Base-by-base conservation (phyloP, 1,140 invertebrate species). In the Meloidogyne floridensis region DNA sequence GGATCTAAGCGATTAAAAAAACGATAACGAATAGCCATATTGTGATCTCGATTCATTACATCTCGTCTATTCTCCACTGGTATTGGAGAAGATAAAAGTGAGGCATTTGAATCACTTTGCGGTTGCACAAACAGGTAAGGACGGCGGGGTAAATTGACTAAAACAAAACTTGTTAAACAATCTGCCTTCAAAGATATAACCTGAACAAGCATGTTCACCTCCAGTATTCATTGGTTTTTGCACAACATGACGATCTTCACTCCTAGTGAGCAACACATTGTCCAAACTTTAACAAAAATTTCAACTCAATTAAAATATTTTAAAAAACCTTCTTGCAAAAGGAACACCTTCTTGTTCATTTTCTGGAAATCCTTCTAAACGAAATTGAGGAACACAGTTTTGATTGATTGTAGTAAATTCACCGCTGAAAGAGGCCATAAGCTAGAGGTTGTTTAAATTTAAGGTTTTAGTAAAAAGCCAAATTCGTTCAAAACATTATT, bases 1-100 rank as follows among this genome's bases (percentile, higher is more conserved):
- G 89, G 88, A 77, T 89, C 89, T 18, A 89, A 80, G 53, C 89
- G 85, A 80, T 88, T 89, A 80, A 90, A 89, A 8, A 89, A 81
- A 56, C 88, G 72, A 81, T 89, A 89, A 11, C 88, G 80, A 78
- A 89, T 89, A 53, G 89, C 88, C 89, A 90, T 89, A 75, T 90
- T 89, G 2, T 90, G 85, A 43, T 89, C 84, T 15, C 87, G 84
- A 75, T 87, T 65, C 2, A 82, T 8, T 83, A 72, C 56, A 13
- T 74, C 56, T 13, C 11, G 59, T 20, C 47, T 69, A 2, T 53
- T 79, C 65, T 53, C 59, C 2, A 18, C 59, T 20, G 65, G 65
- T 15, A 43, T 10, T 20, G 42, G 10, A 2, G n/a, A 42, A 15
- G 77, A n/a, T 43, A 47, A 13, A 43, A 69, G 43, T 11, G 59